These are phyloP conservation scores for Thecocarcelia acutangulata DNA, from an alignment of 2,888 invertebrate species.

Conservation along the genomic window DNA sequence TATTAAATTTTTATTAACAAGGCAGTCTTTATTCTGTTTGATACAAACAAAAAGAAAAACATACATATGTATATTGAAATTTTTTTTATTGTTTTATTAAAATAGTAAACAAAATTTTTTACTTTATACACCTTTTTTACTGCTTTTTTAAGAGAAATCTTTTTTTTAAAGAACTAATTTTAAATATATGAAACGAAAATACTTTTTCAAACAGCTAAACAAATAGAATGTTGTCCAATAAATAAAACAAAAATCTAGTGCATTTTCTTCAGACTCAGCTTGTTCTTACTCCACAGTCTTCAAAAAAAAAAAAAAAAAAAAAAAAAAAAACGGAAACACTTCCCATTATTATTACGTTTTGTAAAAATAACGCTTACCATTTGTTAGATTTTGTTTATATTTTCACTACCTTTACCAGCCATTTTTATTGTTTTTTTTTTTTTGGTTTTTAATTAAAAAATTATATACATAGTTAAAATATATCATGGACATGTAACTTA, in stretches of 20 bases:
- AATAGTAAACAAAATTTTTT: conserved; percentile 45
- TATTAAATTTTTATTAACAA: conserved; percentile 12
- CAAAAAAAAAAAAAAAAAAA: conserved; percentile 16
- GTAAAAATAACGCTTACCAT: neutral
- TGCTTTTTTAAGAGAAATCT: conserved; percentile 40
- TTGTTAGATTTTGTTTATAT: neutral
- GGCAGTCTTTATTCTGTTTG: conserved; percentile 41
- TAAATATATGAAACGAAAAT: conserved; percentile 28
- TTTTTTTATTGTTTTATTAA: conserved; percentile 45
- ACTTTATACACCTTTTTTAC: conserved; percentile 65
- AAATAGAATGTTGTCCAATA: conserved; percentile 24
- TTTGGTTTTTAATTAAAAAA: neutral
- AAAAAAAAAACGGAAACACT: neutral
- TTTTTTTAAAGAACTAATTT: conserved; percentile 14
- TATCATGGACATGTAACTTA: conserved; percentile 59
- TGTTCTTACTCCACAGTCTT: conserved; percentile 34
- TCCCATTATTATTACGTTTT: neutral
- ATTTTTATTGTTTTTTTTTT: neutral
- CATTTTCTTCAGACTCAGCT: conserved; percentile 56
- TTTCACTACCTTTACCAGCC: neutral
- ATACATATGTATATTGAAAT: conserved; percentile 22
- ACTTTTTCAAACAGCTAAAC: neutral
- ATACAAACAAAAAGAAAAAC: conserved; percentile 25
- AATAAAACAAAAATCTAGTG: conserved; percentile 21
- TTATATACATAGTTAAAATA: conserved; percentile 52